These are phyloP conservation scores for Rhyacophila brunnea DNA, from an alignment of 1,140 invertebrate genomes.

Conservation along the genomic window DNA sequence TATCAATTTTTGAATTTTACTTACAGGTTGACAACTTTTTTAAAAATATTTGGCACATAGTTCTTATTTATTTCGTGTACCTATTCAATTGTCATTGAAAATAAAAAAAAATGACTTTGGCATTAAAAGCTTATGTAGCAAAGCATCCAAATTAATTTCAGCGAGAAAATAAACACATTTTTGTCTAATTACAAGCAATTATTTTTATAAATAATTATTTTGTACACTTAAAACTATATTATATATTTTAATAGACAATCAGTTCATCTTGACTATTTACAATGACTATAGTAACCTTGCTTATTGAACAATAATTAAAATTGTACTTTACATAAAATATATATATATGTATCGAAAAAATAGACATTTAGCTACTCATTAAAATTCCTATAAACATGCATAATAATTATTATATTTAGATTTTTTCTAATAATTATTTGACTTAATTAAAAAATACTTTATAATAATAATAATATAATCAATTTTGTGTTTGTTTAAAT, in stretches of 20 bases:
- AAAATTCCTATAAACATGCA: background rate
- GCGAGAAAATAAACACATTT: no score
- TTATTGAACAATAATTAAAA: background rate
- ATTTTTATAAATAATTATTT: no score
- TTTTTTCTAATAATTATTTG: background rate
- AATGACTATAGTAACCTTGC: slow-evolving; percentile 2
- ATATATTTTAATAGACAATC: slow-evolving; percentile 21
- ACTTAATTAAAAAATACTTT: background rate
- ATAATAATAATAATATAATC: slow-evolving; percentile 1
- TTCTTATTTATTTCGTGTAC: no score
- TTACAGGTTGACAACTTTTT: no score
- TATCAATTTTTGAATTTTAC: no score
- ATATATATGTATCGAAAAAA: slow-evolving; percentile 25
- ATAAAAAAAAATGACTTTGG: no score
- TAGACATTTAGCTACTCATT: slow-evolving; percentile 26
- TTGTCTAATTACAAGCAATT: no score
- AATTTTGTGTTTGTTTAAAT: background rate
- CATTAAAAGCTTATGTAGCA: no score
- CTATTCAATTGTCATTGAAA: no score
- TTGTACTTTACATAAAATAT: background rate
- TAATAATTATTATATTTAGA: background rate
- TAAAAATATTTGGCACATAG: no score
- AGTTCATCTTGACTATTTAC: slow-evolving; percentile 21
- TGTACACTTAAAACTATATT: slow-evolving; percentile 14
- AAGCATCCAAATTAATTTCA: no score